A percentile compares a stretch with the other conserved stretches of the same genome.
These are phyloP conservation scores for Acanthopagrus latus DNA, from an alignment of 2,797 vertebrate genomes.

Conservation along the genomic window DNA sequence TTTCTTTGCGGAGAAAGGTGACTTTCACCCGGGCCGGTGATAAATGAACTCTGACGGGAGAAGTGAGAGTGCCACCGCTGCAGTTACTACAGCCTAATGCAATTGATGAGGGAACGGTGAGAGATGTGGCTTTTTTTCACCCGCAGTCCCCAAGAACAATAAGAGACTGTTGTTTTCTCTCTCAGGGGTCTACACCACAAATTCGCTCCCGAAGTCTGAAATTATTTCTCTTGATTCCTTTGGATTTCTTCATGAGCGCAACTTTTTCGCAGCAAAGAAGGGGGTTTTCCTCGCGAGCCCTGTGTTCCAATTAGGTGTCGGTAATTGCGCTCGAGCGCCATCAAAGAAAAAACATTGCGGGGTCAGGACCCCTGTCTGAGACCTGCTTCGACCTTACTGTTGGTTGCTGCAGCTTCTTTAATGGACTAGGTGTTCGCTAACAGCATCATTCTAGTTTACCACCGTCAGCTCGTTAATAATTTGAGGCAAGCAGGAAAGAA, in stretches of 20 bases:
- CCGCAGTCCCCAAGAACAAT: constrained; percentile 30
- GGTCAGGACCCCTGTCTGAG: constrained; percentile 30
- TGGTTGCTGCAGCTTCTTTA: constrained; percentile 61
- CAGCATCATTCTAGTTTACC: constrained; percentile 49
- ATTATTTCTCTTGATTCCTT: constrained; percentile 25
- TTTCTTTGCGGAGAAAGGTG: constrained; percentile 63
- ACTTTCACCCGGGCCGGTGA: constrained; percentile 64
- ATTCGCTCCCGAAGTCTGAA: constrained; percentile 11
- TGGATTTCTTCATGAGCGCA: constrained; percentile 32
- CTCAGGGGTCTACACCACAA: constrained; percentile 12
- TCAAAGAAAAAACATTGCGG: constrained; percentile 7
- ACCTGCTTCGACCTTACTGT: constrained; percentile 48
- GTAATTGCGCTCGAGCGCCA: constrained; percentile 25
- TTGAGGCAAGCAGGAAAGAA: constrained; percentile 46
- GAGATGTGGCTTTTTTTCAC: constrained; percentile 53
- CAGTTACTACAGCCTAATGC: constrained; percentile 67
- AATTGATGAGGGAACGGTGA: constrained; percentile 64
- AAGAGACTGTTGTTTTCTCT: constrained; percentile 6
- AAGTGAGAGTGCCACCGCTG: constrained; percentile 61
- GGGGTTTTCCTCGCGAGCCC: constrained; percentile 20
- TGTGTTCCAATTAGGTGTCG: constrained; percentile 13
- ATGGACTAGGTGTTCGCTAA: constrained; percentile 66
- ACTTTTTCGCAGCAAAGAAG: not conserved
- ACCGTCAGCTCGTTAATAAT: constrained; percentile 56
- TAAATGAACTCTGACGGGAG: constrained; percentile 67